Percentiles rank a stretch among this genome's conserved stretches.
Conservation (phyloP, 2,113 vertebrate genomes). For the Strigops habroptila region DNA sequence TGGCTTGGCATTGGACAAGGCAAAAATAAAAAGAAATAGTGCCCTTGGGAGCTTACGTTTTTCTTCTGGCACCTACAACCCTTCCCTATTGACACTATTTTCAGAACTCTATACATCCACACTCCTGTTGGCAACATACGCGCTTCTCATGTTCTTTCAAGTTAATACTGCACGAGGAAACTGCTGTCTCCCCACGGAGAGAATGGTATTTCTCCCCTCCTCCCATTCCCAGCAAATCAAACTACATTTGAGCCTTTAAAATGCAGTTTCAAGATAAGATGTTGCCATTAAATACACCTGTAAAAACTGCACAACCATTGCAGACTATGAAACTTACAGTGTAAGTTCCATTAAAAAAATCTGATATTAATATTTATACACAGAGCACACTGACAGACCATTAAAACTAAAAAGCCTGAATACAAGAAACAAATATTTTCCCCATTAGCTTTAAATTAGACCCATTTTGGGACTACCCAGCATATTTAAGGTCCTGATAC, state of each 20-base stretch:
- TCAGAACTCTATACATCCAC: slow-evolving; percentile 26
- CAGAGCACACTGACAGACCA: background rate
- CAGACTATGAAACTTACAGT: background rate
- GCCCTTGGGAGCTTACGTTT: slow-evolving; percentile 10
- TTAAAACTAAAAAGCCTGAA: background rate
- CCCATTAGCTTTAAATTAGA: background rate
- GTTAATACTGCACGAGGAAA: background rate
- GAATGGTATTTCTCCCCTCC: slow-evolving; percentile 1
- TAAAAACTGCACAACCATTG: background rate
- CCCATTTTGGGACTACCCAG: background rate
- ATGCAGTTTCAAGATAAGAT: slow-evolving; percentile 11
- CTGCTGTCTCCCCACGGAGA: slow-evolving; percentile 28
- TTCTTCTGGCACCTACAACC: slow-evolving; percentile 33
- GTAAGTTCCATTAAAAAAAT: background rate
- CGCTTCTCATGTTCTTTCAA: slow-evolving; percentile 24
- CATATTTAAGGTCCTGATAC: background rate
- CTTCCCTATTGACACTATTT: slow-evolving; percentile 34
- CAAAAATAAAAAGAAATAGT: slow-evolving; percentile 15
- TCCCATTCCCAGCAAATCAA: background rate
- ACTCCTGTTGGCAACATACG: slow-evolving; percentile 13
- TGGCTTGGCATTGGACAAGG: background rate
- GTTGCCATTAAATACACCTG: slow-evolving; percentile 20
- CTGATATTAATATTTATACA: background rate
- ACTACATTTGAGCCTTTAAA: slow-evolving; percentile 3
- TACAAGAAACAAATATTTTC: background rate